Percentiles rank a stretch among this genome's conserved stretches.
Conservation (phyloP, 2,888 invertebrate genomes). For the Eudasyphora cyanicolor region DNA sequence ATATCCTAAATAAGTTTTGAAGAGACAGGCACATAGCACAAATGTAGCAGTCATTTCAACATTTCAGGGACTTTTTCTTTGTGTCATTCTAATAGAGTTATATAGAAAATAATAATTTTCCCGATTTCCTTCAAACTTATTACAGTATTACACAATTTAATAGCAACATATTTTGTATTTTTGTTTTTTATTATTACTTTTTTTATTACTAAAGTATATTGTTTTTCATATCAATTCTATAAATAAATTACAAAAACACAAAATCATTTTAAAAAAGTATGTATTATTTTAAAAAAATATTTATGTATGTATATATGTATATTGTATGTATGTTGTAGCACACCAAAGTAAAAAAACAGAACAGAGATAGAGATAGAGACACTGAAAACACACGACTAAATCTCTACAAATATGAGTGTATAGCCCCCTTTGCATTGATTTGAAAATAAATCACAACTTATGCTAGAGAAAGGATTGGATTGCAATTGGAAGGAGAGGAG, state of each 20-base stretch:
- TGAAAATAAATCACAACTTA: not conserved
- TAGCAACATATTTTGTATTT: constrained; percentile 17
- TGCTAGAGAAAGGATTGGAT: not conserved
- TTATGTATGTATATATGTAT: constrained; percentile 14
- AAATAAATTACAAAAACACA: constrained; percentile 56
- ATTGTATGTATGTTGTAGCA: constrained; percentile 39
- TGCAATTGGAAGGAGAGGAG: not conserved
- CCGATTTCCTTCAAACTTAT: not conserved
- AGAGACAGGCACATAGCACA: no score
- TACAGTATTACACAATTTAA: constrained; percentile 35
- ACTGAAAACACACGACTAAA: not conserved
- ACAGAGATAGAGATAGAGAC: not conserved
- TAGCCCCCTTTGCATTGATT: not conserved
- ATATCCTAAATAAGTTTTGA: no score
- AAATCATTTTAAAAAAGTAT: constrained; percentile 36
- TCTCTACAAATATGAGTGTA: not conserved
- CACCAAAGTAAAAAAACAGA: constrained; percentile 42
- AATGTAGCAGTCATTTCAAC: no score
- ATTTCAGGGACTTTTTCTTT: no score
- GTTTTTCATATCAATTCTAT: constrained; percentile 44
- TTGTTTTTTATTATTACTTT: no score
- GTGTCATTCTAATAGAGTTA: no score
- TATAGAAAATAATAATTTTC: not conserved
- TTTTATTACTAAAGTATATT: constrained; percentile 55
- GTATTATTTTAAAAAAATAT: constrained; percentile 19